Conservation (phyloP, 1,140 invertebrate genomes). For the Archegozetes longisetosus region DNA sequence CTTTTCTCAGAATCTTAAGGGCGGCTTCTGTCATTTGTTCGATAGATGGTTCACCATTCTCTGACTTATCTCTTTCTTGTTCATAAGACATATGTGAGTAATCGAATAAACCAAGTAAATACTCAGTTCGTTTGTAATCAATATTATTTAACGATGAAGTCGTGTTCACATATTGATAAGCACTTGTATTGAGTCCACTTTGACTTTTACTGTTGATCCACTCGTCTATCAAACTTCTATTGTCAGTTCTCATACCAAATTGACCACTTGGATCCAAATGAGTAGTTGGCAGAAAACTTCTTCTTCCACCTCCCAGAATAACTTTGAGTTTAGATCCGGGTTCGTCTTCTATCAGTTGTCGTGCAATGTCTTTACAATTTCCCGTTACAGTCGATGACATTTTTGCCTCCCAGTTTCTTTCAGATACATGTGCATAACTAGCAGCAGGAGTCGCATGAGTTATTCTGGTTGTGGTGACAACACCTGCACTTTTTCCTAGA, state of each 20-base stretch:
- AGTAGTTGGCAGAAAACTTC: slow-evolving; percentile 25
- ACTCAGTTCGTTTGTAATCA: slow-evolving; percentile 4
- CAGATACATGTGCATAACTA: slow-evolving; percentile 56
- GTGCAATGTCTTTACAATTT: slow-evolving; percentile 50
- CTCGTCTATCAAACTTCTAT: slow-evolving; percentile 12
- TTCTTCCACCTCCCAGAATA: slow-evolving; percentile 25
- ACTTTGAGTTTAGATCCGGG: slow-evolving; percentile 59
- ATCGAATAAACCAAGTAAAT: slow-evolving; percentile 29
- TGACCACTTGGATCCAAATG: background rate
- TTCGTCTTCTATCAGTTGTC: slow-evolving; percentile 50
- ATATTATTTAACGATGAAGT: slow-evolving; percentile 1
- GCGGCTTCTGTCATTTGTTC: slow-evolving; percentile 72
- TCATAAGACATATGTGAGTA: slow-evolving; percentile 30
- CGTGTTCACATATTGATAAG: background rate
- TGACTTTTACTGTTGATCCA: background rate
- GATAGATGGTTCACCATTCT: slow-evolving; percentile 44
- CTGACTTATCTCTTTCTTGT: slow-evolving; percentile 21
- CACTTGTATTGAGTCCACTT: background rate
- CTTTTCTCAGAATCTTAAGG: slow-evolving; percentile 47
- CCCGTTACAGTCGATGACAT: slow-evolving; percentile 33
- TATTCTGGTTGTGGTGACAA: slow-evolving; percentile 76
- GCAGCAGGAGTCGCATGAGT: slow-evolving; percentile 81
- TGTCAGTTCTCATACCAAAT: slow-evolving; percentile 1
- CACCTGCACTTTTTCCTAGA: slow-evolving; percentile 37
- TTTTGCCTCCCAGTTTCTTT: slow-evolving; percentile 61